Evolutionary conservation across 1,140 invertebrate genomes (phyloP), one percentile per base, ranked within the genome.

Genomic region (Triops longicaudatus): DNA sequence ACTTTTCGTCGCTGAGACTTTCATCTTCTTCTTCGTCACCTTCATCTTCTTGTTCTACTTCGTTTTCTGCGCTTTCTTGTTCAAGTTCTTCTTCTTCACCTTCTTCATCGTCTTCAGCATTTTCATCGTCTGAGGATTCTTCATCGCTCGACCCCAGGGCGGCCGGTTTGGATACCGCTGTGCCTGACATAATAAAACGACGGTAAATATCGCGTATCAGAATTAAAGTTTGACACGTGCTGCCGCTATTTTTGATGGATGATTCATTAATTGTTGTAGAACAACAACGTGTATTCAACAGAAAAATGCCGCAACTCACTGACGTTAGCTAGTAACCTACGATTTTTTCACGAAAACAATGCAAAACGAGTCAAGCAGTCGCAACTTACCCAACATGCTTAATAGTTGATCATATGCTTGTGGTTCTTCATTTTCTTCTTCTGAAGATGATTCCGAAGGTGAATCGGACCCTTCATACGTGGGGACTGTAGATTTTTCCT

Each of bases 101-200:
- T 26, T 78, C 73, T 17, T 76, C 79, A 43, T 80, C 77, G 17
- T 80, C 14, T 75, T 78, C 75, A 75, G 31, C 73, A 78, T 79
- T 63, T 73, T 74, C 72, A 28, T 79, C 76, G 28, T 81, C 80
- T 50, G 80, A 79, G 41, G 79, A 73, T 42, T 80, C 77, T 72
- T 78, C 77, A 17, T 74, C 76, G 31, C 74, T 75, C 14, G 79
- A 79, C 63, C 76, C 75, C 17, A 50, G 26, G 42, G 72, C 42
- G 26, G 27, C 42, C 7, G 31, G 73, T 31, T 76, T 63, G 26
- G 71, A 73, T 71, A 78, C 76, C 74, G 43, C 75, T 63, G 73
- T 27, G n/a, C 74, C 73, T 41, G n/a, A n/a, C n/a, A n/a, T n/a
- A n/a, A n/a, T n/a, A n/a, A n/a, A n/a, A n/a, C n/a, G n/a, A n/a